These are phyloP conservation scores for Oreonectes daqikongensis DNA, from an alignment of 2,797 vertebrate genomes.

Conservation along the genomic window DNA sequence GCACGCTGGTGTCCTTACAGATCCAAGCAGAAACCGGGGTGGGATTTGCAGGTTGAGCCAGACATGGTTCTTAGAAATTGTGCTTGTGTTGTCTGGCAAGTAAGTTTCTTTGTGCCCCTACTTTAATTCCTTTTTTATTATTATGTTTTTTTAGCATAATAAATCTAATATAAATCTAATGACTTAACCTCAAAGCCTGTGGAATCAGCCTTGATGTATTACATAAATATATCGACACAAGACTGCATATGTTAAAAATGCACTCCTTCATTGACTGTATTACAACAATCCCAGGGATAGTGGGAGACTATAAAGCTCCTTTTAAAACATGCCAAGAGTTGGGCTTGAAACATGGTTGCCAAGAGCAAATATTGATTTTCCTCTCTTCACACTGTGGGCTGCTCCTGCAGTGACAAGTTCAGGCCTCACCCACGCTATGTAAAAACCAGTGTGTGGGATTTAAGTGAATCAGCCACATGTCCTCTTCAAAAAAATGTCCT, in stretches of 20 bases:
- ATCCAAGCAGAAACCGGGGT: not conserved
- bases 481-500: slow-evolving; percentile 42
- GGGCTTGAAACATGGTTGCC: slow-evolving; percentile 35
- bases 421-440: slow-evolving; percentile 52
- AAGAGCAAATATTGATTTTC: slow-evolving; percentile 57
- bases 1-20: not conserved
- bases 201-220: not conserved
- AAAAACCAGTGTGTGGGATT: slow-evolving; percentile 53
- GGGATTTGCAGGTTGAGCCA: not conserved
- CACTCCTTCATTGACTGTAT: slow-evolving; percentile 15
- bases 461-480: slow-evolving; percentile 60
- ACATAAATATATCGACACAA: not conserved
- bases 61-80: not conserved
- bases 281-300: slow-evolving; percentile 12
- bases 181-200: not conserved
- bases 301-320: slow-evolving; percentile 21
- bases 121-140: no score
- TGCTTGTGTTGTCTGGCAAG: no score
- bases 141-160: no score
- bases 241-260: not conserved
- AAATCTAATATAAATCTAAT: not conserved
- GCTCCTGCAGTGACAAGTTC: slow-evolving; percentile 53
- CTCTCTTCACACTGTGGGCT: slow-evolving; percentile 44
- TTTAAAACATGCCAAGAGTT: slow-evolving; percentile 38
- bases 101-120: no score